Evolutionary conservation across 2,797 vertebrate species (phyloP).

Genomic region (Eupleurogrammus muticus): DNA sequence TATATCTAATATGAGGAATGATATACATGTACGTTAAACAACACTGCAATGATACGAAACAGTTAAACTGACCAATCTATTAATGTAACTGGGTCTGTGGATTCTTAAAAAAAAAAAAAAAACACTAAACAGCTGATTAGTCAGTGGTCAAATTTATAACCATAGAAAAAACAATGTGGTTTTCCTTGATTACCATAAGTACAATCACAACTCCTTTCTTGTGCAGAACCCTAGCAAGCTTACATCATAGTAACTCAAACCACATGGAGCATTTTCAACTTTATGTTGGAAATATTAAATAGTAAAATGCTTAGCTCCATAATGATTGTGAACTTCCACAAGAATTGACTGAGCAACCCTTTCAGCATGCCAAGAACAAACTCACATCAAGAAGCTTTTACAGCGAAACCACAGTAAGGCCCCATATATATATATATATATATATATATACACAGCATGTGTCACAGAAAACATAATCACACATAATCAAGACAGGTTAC

Average conservation of each 20-base stretch:
- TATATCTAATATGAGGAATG: background rate
- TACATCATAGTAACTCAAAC: background rate
- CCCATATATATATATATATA: no score
- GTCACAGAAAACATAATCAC: constrained; percentile 36
- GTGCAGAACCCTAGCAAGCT: background rate
- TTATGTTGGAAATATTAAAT: background rate
- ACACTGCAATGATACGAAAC: background rate
- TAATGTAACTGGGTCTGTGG: background rate
- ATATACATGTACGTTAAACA: constrained; percentile 9
- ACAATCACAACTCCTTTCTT: background rate
- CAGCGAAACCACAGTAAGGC: background rate
- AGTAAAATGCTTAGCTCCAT: background rate
- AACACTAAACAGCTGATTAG: constrained; percentile 3
- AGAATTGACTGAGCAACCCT: background rate
- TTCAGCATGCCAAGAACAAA: background rate
- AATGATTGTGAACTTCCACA: background rate
- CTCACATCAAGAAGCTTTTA: background rate
- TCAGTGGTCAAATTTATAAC: background rate
- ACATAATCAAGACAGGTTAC: constrained; percentile 34
- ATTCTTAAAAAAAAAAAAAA: background rate
- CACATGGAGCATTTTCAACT: background rate
- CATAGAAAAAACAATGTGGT: background rate
- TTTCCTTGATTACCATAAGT: background rate
- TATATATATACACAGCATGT: background rate
- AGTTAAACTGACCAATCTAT: background rate